A percentile compares a stretch with the other conserved stretches of the same genome.
Evolutionary conservation across 1,140 invertebrate genomes (phyloP).

Genomic region (Schlechtendalia chinensis): DNA sequence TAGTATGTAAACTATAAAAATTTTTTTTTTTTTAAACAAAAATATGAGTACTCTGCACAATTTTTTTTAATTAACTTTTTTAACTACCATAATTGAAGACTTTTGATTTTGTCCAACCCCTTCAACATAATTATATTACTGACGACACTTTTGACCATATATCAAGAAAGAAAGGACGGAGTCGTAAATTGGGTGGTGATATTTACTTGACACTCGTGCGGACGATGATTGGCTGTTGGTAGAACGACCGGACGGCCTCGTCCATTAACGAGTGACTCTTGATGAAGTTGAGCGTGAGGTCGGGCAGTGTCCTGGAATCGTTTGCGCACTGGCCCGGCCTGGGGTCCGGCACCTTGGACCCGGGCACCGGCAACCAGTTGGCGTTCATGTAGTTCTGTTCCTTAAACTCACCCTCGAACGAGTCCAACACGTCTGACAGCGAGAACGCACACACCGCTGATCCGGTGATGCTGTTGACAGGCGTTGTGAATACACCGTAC

Average conservation of each 20-base stretch:
- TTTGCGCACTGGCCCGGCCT: constrained; percentile 86
- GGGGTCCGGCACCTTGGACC: constrained; percentile 70
- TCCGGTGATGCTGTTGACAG: constrained; percentile 89
- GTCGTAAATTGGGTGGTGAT: too few species aligned
- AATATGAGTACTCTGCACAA: too few species aligned
- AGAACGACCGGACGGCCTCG: constrained; percentile 73
- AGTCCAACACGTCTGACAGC: constrained; percentile 80
- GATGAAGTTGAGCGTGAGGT: constrained; percentile 88
- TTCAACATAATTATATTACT: too few species aligned
- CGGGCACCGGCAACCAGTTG: constrained; percentile 84
- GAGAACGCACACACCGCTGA: constrained; percentile 95
- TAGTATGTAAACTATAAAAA: too few species aligned
- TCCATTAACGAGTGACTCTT: constrained; percentile 97
- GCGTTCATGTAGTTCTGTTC: constrained; percentile 87
- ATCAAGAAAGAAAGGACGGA: too few species aligned
- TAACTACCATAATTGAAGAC: too few species aligned
- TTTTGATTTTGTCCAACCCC: too few species aligned
- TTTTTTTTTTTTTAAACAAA: too few species aligned
- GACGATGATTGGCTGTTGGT: constrained; percentile 54
- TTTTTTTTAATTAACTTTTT: too few species aligned
- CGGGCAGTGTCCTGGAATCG: constrained; percentile 82
- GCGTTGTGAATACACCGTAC: constrained; percentile 95
- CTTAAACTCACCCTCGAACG: constrained; percentile 91
- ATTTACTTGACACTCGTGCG: constrained; percentile 54
- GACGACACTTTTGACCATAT: too few species aligned